Evolutionary conservation across 2,888 invertebrate genomes (phyloP).

Genomic region (Ichneumoninae sp.): DNA sequence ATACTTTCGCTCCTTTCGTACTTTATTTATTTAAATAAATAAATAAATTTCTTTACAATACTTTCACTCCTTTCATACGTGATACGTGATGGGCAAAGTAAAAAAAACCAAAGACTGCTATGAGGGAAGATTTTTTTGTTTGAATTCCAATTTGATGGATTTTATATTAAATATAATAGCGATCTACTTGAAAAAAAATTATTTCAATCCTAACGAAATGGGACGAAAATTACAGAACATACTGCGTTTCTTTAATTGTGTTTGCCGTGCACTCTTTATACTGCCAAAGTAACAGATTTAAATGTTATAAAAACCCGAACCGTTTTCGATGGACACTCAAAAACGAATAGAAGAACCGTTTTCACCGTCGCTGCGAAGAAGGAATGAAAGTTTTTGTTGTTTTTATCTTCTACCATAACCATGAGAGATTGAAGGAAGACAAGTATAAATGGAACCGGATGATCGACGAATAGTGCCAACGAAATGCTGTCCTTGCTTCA

Average conservation of each 20-base stretch:
- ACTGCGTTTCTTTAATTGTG: background rate
- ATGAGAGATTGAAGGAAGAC: slow-evolving; percentile 31
- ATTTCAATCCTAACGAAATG: background rate
- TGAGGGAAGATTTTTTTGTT: background rate
- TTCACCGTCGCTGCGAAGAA: slow-evolving; percentile 35
- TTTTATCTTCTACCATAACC: slow-evolving; percentile 19
- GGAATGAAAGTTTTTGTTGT: slow-evolving; percentile 38
- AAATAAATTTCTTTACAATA: too few species aligned
- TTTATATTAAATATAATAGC: background rate
- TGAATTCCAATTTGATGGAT: background rate
- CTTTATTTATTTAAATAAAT: too few species aligned
- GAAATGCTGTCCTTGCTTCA: slow-evolving; percentile 3
- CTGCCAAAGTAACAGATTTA: slow-evolving; percentile 5
- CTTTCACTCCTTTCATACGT: too few species aligned
- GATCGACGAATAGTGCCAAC: slow-evolving; percentile 30
- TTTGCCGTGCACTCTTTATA: slow-evolving; percentile 6
- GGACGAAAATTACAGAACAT: background rate
- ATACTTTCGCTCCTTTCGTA: background rate
- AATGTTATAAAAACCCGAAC: slow-evolving; percentile 31
- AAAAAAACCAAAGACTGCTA: background rate
- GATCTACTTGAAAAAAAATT: too few species aligned
- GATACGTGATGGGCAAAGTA: background rate
- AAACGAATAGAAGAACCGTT: slow-evolving; percentile 29
- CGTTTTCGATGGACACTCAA: slow-evolving; percentile 39
- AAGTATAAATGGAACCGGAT: slow-evolving; percentile 4